phyloP scores from a whole-genome alignment of 1,140 invertebrate species.

The Neodiprion lecontei region DNA sequence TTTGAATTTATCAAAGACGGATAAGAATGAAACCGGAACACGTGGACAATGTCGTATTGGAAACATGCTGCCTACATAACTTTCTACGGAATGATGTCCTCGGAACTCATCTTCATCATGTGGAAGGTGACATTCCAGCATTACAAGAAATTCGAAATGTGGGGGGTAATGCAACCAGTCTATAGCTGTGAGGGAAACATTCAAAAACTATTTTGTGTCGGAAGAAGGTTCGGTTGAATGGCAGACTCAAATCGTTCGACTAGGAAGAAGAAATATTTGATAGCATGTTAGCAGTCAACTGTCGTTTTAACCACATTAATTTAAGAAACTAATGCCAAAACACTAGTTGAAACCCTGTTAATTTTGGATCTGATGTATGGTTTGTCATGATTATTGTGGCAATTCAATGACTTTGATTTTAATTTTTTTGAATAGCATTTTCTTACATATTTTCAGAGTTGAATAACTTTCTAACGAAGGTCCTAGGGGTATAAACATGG shows the following conservation, averaged over 20 bases:
- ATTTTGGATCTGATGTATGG: too few relatives aligned
- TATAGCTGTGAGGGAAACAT: not conserved
- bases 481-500: too few relatives aligned
- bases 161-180: not conserved
- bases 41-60: constrained; percentile 15
- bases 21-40: constrained; percentile 23
- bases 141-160: not conserved
- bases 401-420: too few relatives aligned
- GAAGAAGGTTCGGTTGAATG: not conserved
- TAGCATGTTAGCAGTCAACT: too few relatives aligned
- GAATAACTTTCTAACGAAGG: too few relatives aligned
- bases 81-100: constrained; percentile 11
- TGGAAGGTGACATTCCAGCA: not conserved
- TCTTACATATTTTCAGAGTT: too few relatives aligned
- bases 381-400: too few relatives aligned
- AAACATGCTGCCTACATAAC: constrained; percentile 25
- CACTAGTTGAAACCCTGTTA: too few relatives aligned
- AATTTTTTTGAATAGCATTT: too few relatives aligned
- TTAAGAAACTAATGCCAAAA: too few relatives aligned
- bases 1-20: constrained; percentile 23
- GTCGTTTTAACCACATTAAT: too few relatives aligned
- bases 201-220: not conserved
- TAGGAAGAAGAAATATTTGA: not conserved
- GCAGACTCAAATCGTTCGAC: not conserved
- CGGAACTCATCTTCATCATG: not conserved